Evolutionary conservation across 1,140 invertebrate genomes (phyloP).

Genomic region (Doryteuthis pealeii): DNA sequence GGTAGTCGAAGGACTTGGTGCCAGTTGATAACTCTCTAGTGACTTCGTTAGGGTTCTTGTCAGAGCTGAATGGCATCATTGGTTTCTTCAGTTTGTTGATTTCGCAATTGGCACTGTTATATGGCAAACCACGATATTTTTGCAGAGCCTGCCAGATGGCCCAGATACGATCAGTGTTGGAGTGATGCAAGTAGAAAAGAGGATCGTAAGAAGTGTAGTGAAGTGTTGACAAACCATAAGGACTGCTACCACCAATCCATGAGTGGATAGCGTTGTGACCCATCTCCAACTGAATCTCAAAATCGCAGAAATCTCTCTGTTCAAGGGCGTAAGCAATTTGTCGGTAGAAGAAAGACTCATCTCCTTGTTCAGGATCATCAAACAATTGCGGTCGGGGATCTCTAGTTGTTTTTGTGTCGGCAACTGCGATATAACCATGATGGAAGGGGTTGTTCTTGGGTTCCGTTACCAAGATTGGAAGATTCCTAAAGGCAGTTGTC

Average conservation of each 20-base stretch:
- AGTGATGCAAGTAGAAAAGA: conserved; percentile 28
- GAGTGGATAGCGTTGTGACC: conserved; percentile 32
- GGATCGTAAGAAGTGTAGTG: conserved; percentile 29
- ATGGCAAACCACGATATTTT: conserved; percentile 12
- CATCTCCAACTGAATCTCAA: conserved; percentile 30
- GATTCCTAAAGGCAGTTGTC: conserved; percentile 18
- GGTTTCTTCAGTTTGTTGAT: conserved; percentile 7
- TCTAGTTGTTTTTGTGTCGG: conserved; percentile 21
- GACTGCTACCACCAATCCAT: conserved; percentile 22
- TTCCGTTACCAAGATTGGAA: conserved; percentile 21
- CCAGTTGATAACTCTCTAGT: conserved; percentile 2
- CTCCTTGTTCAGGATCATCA: conserved; percentile 12
- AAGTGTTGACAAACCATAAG: conserved; percentile 23
- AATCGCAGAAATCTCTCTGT: conserved; percentile 26
- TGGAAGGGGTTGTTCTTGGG: conserved; percentile 32
- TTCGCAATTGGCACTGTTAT: conserved; percentile 17
- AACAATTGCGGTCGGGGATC: conserved; percentile 28
- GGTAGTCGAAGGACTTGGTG: conserved; percentile 28
- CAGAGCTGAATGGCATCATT: conserved; percentile 17
- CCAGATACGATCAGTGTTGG: conserved; percentile 26
- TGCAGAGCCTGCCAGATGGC: conserved; percentile 26
- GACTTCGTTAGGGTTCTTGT: conserved; percentile 11
- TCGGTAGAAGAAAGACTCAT: conserved; percentile 17
- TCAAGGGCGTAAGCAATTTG: conserved; percentile 26
- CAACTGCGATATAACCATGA: conserved; percentile 16